Evolutionary conservation across 2,113 vertebrate genomes (phyloP).

Genomic region (Lontra canadensis): DNA sequence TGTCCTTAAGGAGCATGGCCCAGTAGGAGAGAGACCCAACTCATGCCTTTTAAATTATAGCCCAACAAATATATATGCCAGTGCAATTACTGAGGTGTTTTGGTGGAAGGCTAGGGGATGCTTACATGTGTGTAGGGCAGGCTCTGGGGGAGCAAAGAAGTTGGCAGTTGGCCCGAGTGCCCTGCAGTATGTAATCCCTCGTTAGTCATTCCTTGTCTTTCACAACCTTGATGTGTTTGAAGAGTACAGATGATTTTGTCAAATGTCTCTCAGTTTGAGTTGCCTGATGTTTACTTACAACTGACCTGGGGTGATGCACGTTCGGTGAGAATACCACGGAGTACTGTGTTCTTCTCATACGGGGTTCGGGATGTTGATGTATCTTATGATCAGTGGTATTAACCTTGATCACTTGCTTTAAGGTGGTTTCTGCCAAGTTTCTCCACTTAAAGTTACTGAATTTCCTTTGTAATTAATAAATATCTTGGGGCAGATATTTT

Average conservation of each 20-base stretch:
- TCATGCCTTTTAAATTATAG: neutral
- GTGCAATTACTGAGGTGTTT: neutral
- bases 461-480: conserved; percentile 25
- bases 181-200: neutral
- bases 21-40: neutral
- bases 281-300: neutral
- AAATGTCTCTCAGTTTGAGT: neutral
- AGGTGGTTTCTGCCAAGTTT: neutral
- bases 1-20: neutral
- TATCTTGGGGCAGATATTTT: neutral
- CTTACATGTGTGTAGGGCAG: neutral
- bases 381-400: neutral
- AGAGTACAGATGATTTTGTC: neutral
- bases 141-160: neutral
- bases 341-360: neutral
- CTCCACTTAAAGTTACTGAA: neutral
- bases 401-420: neutral
- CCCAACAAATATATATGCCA: neutral
- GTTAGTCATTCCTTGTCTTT: neutral
- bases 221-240: neutral
- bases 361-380: neutral
- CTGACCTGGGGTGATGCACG: neutral
- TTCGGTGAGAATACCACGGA: neutral
- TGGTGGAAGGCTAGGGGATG: neutral
- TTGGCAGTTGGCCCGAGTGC: neutral